phyloP scores from a whole-genome alignment of 1,140 invertebrate species.

The Mesaphorura yosii region DNA sequence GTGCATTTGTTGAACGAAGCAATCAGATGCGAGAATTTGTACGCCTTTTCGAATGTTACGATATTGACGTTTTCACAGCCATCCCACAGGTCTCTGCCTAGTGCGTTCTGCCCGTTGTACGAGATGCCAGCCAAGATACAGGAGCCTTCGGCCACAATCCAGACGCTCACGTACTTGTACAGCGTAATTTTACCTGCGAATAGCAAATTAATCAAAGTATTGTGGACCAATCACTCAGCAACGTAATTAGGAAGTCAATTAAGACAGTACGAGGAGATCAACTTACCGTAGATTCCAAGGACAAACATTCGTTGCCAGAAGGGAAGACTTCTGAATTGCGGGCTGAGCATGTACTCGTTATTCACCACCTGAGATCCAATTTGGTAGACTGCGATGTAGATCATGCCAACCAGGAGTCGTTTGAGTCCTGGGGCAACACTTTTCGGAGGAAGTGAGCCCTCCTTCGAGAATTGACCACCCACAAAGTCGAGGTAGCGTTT shows the following conservation, averaged over 20 bases:
- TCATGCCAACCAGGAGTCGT: constrained; percentile 50
- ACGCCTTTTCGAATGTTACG: constrained; percentile 59
- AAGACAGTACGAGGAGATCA: too few species aligned
- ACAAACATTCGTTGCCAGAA: constrained; percentile 53
- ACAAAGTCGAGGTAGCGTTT: constrained; percentile 65
- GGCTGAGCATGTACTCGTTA: constrained; percentile 55
- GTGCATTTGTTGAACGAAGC: constrained; percentile 86
- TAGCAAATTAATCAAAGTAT: too few species aligned
- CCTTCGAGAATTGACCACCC: constrained; percentile 48
- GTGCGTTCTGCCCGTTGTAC: constrained; percentile 58
- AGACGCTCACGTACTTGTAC: constrained; percentile 83
- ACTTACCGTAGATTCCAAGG: constrained; percentile 70
- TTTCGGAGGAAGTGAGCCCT: constrained; percentile 33
- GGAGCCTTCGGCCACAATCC: constrained; percentile 76
- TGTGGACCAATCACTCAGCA: too few species aligned
- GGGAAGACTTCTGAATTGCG: constrained; percentile 39
- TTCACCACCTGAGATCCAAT: constrained; percentile 53
- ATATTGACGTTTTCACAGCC: constrained; percentile 76
- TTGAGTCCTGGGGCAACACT: constrained; percentile 44
- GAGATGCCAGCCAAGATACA: constrained; percentile 65
- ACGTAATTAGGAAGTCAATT: too few species aligned
- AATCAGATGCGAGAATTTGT: constrained; percentile 71
- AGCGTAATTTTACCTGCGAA: constrained; percentile 49
- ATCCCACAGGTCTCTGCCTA: constrained; percentile 54
- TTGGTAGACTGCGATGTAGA: constrained; percentile 63